Percentiles rank a stretch among this genome's conserved stretches.
These are phyloP conservation scores for Cariama cristata DNA, from an alignment of 2,113 vertebrate genomes.

Conservation along the genomic window DNA sequence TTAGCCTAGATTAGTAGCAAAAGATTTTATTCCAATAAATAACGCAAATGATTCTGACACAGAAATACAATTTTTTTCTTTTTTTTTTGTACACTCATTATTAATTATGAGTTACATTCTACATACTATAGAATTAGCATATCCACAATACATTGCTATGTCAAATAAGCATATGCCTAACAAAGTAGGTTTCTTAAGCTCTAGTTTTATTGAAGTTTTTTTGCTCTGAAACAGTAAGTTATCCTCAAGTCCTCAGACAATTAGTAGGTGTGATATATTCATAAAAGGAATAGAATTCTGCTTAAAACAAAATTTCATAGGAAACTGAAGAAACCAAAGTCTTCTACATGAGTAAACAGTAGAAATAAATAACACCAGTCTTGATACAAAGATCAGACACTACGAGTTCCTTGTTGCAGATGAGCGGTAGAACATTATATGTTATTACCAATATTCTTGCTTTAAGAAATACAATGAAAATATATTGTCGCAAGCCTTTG, in stretches of 20 bases:
- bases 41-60: neutral
- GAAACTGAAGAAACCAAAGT: neutral
- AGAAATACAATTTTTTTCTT: neutral
- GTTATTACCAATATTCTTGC: neutral
- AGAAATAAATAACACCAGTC: neutral
- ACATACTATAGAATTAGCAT: neutral
- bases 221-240: neutral
- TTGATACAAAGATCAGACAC: neutral
- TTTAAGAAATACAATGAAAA: neutral
- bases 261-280: neutral
- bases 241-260: neutral
- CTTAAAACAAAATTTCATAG: neutral
- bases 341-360: neutral
- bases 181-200: neutral
- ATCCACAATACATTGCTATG: neutral
- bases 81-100: neutral
- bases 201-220: neutral
- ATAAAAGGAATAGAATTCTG: neutral
- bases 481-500: neutral
- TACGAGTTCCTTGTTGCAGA: fast-evolving
- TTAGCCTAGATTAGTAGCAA: neutral
- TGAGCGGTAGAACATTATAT: fast-evolving
- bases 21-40: neutral
- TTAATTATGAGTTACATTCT: neutral
- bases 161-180: neutral